Base-by-base conservation (phyloP, 23 tunicate species). In the Phallusia fumigata region DNA sequence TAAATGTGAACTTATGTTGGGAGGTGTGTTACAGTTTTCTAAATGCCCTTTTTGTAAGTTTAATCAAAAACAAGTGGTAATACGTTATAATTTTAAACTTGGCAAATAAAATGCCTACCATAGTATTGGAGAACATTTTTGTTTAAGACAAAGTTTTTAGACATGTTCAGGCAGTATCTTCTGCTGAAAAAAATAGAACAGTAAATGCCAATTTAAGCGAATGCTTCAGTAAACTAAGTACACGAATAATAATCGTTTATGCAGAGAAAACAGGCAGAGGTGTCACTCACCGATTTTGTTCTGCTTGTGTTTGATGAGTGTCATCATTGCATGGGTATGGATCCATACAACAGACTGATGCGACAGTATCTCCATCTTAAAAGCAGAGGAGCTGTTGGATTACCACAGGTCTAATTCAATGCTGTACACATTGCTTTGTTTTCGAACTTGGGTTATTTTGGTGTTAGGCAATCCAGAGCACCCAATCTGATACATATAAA, bases 261-360 rank as follows among this genome's bases (percentile, higher is more conserved):
- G 11, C 28, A 58, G 69, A 58, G 69, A 58, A 58, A 58, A 24
- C 3, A 8, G 26, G 69, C 69, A 58, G 69, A 58, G 28, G 69
- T 58, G 69, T 58, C 69, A 1, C 69, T 58, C 28, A 24, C 8
- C 15, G 77, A 73, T 19, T 83, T 78, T 78, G 80, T 36, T 28
- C 28, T 88, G 73, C 30, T 88, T n/a, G 50, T 88, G 49, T 83
- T 83, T 53, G 93, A 88, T 73, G 93, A 83, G 65, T 88, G 93
- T 33, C 91, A 88, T 79, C 93, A 88, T 30, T 84, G 88, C 35
- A 83, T 31, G 53, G 72, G 73, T 22, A 65, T 35, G 35, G 75
- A 82, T 52, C 85, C 93, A n/a, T 88, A 83, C 73, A 76, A 78
- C 53, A 52, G 76, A 65, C 76, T 88, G 15, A 78, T 88, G 87